These are phyloP conservation scores for Xiphydria camelus DNA, from an alignment of 2,888 invertebrate species.

Conservation along the genomic window DNA sequence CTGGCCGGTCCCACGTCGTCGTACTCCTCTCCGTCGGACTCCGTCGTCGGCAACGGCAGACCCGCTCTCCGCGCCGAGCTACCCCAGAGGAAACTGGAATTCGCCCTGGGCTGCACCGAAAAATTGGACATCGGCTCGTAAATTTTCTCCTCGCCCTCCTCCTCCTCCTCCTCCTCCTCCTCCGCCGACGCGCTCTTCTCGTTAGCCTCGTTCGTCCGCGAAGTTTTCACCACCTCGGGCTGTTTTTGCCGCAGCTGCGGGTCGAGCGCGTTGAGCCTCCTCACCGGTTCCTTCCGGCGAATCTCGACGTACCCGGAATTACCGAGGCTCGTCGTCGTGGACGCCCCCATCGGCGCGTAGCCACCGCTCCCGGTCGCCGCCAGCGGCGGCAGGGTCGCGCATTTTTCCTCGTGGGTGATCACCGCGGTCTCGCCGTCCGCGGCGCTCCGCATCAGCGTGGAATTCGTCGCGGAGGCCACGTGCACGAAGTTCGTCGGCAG, in stretches of 20 bases:
- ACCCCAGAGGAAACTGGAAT: slow-evolving; percentile 46
- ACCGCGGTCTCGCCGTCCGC: slow-evolving; percentile 17
- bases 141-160: slow-evolving; percentile 15
- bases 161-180: slow-evolving; percentile 6
- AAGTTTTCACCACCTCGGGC: slow-evolving; percentile 36
- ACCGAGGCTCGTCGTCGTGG: neutral
- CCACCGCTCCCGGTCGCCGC: neutral
- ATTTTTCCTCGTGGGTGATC: slow-evolving; percentile 43
- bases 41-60: too few relatives aligned
- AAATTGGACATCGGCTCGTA: slow-evolving; percentile 28
- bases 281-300: slow-evolving; percentile 9
- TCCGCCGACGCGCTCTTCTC: slow-evolving; percentile 13
- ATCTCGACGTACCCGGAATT: slow-evolving; percentile 7
- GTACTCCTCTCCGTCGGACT: slow-evolving; percentile 26
- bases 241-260: slow-evolving; percentile 13
- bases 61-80: slow-evolving; percentile 13
- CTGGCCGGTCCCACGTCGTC: slow-evolving; percentile 34
- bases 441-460: slow-evolving; percentile 21
- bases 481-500: slow-evolving; percentile 50
- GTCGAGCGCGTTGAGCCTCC: slow-evolving; percentile 1
- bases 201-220: slow-evolving; percentile 27
- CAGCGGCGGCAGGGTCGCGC: slow-evolving; percentile 24
- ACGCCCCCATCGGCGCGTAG: too few relatives aligned
- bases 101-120: slow-evolving; percentile 22
- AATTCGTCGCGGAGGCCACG: slow-evolving; percentile 46